Percentiles rank a stretch among this genome's conserved stretches.
phyloP scores from a whole-genome alignment of 2,888 invertebrate species.

The Metallyticus violacea region DNA sequence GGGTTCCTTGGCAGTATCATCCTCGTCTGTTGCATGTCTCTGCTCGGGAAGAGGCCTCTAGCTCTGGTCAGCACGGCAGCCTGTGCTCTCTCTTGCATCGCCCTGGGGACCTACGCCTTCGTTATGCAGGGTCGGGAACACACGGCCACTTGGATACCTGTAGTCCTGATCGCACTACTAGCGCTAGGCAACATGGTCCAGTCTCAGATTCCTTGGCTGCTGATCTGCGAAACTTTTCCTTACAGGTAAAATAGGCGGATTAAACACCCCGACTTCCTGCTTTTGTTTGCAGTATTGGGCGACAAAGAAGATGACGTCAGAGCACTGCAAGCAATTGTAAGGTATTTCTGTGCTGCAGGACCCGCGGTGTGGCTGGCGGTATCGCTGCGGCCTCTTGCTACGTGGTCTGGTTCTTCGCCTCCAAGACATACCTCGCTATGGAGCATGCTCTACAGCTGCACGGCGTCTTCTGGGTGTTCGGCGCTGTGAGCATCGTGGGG shows the following conservation, averaged over 20 bases:
- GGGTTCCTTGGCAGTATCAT: not conserved
- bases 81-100: not conserved
- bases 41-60: not conserved
- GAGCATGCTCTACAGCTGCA: constrained; percentile 47
- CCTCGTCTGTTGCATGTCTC: not conserved
- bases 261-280: too few species aligned
- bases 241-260: not conserved
- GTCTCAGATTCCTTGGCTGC: not conserved
- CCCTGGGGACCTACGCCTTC: not conserved
- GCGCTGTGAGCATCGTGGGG: constrained; percentile 50
- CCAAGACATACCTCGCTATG: constrained; percentile 54
- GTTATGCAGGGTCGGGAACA: not conserved
- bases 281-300: too few species aligned
- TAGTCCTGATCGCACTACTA: not conserved
- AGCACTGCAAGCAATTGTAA: too few species aligned
- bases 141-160: not conserved
- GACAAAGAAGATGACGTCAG: too few species aligned
- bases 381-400: constrained; percentile 55
- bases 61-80: not conserved
- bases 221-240: not conserved
- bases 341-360: too few species aligned
- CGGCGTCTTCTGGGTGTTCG: constrained; percentile 53
- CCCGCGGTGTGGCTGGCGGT: constrained; percentile 54
- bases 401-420: constrained; percentile 51
- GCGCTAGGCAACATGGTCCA: not conserved